Evolutionary conservation across 2,113 vertebrate species (phyloP).

Genomic region (Petrocephalus zakoni): DNA sequence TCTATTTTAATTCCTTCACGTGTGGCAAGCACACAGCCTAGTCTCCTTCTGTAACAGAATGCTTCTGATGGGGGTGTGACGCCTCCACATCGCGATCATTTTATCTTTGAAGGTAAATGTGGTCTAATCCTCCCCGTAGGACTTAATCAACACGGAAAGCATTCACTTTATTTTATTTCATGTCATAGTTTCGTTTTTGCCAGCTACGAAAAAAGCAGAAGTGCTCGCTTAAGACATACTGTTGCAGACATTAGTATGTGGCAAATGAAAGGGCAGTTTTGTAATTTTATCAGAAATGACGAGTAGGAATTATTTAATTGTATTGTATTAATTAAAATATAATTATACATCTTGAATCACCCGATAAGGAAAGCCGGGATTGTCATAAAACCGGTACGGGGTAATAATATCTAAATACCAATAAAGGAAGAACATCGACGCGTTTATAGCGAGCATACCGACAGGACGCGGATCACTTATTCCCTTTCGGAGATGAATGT

Average conservation of each 20-base stretch:
- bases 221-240: neutral
- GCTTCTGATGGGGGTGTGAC: neutral
- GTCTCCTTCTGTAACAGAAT: neutral
- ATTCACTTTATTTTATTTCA: neutral
- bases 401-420: neutral
- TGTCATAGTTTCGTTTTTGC: neutral
- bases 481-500: neutral
- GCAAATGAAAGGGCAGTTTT: neutral
- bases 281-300: neutral
- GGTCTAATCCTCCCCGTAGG: neutral
- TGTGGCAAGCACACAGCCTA: neutral
- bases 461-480: neutral
- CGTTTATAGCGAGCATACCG: neutral
- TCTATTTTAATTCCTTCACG: neutral
- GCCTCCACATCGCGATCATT: neutral
- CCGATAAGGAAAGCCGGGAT: neutral
- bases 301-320: neutral
- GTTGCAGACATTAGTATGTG: neutral
- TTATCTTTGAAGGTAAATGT: neutral
- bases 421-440: neutral
- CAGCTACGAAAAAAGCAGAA: neutral
- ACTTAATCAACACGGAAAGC: neutral
- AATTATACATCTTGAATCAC: neutral
- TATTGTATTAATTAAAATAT: neutral
- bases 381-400: neutral